phyloP scores from a whole-genome alignment of 2,797 vertebrate species.

The Melanotaenia pygmaea region DNA sequence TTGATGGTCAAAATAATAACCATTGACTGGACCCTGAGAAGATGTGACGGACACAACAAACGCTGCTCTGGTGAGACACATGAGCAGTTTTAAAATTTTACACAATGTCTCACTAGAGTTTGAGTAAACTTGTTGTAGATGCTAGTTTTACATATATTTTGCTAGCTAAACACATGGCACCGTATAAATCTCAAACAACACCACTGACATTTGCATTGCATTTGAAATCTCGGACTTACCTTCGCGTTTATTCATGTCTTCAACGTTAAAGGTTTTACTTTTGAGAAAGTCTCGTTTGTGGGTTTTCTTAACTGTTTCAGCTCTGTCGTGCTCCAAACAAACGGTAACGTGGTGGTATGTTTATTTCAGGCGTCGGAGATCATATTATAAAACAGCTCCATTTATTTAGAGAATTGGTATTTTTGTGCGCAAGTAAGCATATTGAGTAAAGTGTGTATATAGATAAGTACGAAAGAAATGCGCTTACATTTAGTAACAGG shows the following conservation, averaged over 20 bases:
- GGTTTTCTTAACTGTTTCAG: neutral
- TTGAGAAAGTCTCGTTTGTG: neutral
- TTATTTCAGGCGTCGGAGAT: neutral
- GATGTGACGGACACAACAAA: neutral
- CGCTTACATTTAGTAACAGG: slow-evolving; percentile 49
- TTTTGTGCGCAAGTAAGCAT: accelerated
- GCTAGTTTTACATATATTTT: neutral
- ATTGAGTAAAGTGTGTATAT: neutral
- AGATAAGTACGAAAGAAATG: neutral
- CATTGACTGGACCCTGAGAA: neutral
- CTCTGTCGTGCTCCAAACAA: slow-evolving; percentile 3
- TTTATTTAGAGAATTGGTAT: neutral
- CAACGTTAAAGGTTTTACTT: neutral
- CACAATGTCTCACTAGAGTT: neutral
- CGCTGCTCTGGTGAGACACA: neutral
- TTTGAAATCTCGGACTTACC: slow-evolving; percentile 48
- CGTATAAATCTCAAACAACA: neutral
- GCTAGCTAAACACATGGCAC: neutral
- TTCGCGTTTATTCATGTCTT: slow-evolving; percentile 74
- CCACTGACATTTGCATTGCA: neutral
- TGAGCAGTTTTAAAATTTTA: neutral
- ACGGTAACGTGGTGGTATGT: neutral
- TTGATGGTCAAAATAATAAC: neutral
- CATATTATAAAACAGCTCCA: neutral
- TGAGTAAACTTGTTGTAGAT: neutral